Percentiles rank a stretch among this genome's conserved stretches.
phyloP scores from a whole-genome alignment of 2,888 invertebrate species.

The Iselma pallidipennis region DNA sequence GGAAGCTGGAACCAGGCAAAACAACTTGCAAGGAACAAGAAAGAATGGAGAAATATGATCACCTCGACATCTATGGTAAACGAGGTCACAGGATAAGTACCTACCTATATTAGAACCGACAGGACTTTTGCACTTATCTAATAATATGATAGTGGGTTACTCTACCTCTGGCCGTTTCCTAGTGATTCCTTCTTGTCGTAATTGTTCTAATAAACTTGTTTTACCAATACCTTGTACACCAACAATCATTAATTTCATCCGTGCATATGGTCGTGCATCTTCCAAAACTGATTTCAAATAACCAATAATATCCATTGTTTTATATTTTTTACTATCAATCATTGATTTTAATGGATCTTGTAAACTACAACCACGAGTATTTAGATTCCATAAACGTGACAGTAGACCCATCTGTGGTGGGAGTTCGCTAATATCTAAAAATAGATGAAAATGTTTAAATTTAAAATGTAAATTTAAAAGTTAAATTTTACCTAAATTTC shows the following conservation, averaged over 20 bases:
- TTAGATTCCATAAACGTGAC: conserved; percentile 94
- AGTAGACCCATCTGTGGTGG: conserved; percentile 95
- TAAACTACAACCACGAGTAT: conserved; percentile 85
- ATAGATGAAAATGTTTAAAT: conserved; percentile 19
- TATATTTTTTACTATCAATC: conserved; percentile 90
- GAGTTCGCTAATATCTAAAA: conserved; percentile 77
- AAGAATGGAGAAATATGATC: too few species aligned
- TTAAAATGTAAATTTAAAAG: conserved; percentile 7
- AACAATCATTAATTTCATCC: conserved; percentile 96
- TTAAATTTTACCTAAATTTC: conserved; percentile 66
- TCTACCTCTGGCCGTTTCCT: conserved; percentile 69
- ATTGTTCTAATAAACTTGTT: conserved; percentile 86
- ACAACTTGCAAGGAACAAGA: too few species aligned
- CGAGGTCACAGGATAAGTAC: too few species aligned
- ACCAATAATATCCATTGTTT: conserved; percentile 93
- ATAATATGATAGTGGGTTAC: too few species aligned
- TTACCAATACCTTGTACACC: conserved; percentile 87
- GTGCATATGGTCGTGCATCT: conserved; percentile 89
- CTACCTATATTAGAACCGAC: too few species aligned
- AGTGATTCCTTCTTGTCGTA: conserved; percentile 83
- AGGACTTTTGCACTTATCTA: too few species aligned
- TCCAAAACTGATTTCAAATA: conserved; percentile 88
- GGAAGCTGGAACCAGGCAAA: too few species aligned
- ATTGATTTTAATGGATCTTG: conserved; percentile 88
- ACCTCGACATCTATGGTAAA: too few species aligned